A percentile compares a stretch with the other conserved stretches of the same genome.
Evolutionary conservation across 2,797 vertebrate species (phyloP).

Genomic region (Crenuchus spilurus): DNA sequence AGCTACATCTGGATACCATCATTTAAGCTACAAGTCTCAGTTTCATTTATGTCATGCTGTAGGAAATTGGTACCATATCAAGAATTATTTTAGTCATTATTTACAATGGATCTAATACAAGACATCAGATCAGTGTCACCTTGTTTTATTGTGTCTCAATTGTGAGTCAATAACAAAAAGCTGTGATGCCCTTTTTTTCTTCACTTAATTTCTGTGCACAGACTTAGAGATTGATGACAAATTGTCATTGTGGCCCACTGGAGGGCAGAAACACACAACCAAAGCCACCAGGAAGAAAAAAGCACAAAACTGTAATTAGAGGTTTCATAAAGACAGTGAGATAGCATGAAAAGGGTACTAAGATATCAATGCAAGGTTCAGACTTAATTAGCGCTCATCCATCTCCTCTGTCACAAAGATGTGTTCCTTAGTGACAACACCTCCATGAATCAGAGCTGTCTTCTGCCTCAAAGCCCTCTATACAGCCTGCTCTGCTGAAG

Average conservation of each 20-base stretch:
- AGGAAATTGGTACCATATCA: too few species aligned
- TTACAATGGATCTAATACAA: too few species aligned
- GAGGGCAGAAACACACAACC: constrained; percentile 3
- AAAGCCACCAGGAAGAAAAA: not conserved
- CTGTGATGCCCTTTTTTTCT: not conserved
- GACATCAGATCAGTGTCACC: too few species aligned
- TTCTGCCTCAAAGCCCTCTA: constrained; percentile 2
- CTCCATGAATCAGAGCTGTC: constrained; percentile 25
- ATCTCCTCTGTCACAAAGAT: constrained; percentile 16
- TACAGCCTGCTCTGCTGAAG: not conserved
- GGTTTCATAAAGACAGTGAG: constrained; percentile 1
- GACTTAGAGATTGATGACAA: not conserved
- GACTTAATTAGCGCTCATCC: constrained; percentile 16
- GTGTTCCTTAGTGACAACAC: constrained; percentile 16
- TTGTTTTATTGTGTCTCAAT: too few species aligned
- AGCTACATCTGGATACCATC: too few species aligned
- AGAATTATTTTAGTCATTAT: too few species aligned
- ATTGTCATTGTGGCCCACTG: constrained; percentile 19
- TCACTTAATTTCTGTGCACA: not conserved
- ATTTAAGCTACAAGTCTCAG: too few species aligned
- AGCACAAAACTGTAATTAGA: constrained; percentile 26
- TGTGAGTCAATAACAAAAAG: too few species aligned
- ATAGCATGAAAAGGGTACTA: not conserved
- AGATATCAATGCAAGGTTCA: constrained; percentile 6
- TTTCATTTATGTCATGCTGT: too few species aligned